A percentile compares a stretch with the other conserved stretches of the same genome.
These are phyloP conservation scores for Pissodes strobi DNA, from an alignment of 1,140 invertebrate genomes.

Conservation along the genomic window DNA sequence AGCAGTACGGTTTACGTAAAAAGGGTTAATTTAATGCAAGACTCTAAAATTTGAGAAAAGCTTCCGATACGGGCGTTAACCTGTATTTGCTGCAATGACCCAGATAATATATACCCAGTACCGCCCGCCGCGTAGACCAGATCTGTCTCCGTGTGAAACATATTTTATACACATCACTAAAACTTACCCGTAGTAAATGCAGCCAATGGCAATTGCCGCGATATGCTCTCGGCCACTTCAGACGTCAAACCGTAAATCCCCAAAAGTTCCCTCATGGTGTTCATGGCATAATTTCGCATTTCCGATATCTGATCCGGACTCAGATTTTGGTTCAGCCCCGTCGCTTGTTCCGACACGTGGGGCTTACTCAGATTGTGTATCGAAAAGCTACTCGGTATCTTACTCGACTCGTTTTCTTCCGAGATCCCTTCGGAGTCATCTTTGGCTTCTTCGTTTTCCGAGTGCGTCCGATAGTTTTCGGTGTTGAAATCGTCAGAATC, in stretches of 20 bases:
- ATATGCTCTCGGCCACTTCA: conserved; percentile 64
- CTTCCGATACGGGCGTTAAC: no score
- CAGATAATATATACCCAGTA: no score
- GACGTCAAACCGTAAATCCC: conserved; percentile 71
- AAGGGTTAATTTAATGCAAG: no score
- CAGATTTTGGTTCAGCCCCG: conserved; percentile 9
- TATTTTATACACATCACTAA: no score
- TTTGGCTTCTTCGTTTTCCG: conserved; percentile 39
- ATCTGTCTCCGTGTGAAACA: no score
- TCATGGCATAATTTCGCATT: conserved; percentile 73
- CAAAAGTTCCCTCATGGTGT: conserved; percentile 74
- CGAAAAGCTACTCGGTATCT: conserved; percentile 53
- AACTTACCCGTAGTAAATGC: conserved; percentile 54
- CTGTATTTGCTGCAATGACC: no score
- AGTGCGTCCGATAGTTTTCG: conserved; percentile 28
- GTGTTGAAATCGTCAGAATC: conserved; percentile 40
- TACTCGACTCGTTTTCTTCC: conserved; percentile 44
- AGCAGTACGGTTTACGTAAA: no score
- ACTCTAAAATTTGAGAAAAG: no score
- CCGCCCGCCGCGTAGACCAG: no score
- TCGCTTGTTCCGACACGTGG: conserved; percentile 40
- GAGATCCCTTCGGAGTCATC: conserved; percentile 33
- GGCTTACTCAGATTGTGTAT: conserved; percentile 54
- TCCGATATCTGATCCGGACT: conserved; percentile 47
- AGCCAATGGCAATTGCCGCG: conserved; percentile 59